Percentiles rank a stretch among this genome's conserved stretches.
Evolutionary conservation across 2,113 vertebrate species (phyloP).

Genomic region (Ochotona curzoniae): DNA sequence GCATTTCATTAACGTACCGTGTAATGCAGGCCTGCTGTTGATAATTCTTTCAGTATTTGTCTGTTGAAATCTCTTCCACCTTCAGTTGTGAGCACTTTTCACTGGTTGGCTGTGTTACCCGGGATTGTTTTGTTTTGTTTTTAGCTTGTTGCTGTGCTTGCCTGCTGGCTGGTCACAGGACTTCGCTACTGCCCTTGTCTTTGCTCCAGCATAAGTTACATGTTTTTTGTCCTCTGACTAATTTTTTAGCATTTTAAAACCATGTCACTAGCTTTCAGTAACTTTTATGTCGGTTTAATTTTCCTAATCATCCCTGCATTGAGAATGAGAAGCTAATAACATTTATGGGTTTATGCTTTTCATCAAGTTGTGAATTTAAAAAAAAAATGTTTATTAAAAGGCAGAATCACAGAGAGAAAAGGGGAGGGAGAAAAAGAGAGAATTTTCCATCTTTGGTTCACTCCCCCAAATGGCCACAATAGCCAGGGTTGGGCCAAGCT

Average conservation of each 20-base stretch:
- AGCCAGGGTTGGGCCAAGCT: too few relatives aligned
- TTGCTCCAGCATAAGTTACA: background rate
- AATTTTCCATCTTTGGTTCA: too few relatives aligned
- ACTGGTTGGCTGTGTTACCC: background rate
- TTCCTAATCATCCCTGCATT: background rate
- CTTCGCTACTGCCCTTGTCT: background rate
- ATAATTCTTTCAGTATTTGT: background rate
- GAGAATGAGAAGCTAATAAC: background rate
- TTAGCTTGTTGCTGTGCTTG: too few relatives aligned
- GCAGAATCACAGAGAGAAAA: too few relatives aligned
- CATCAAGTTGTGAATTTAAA: background rate
- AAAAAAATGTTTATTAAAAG: too few relatives aligned
- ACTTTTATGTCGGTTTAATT: background rate
- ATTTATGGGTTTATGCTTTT: background rate
- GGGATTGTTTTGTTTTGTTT: background rate
- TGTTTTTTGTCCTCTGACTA: background rate
- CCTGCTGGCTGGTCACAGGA: background rate
- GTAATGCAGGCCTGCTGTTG: background rate
- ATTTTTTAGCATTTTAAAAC: background rate
- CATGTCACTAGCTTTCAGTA: background rate
- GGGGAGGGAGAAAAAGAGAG: too few relatives aligned
- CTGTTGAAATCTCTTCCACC: background rate
- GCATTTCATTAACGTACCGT: background rate
- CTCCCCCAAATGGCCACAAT: too few relatives aligned
- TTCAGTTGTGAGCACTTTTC: background rate